phyloP scores from a whole-genome alignment of 2,113 vertebrate species.

The Orycteropus afer region DNA sequence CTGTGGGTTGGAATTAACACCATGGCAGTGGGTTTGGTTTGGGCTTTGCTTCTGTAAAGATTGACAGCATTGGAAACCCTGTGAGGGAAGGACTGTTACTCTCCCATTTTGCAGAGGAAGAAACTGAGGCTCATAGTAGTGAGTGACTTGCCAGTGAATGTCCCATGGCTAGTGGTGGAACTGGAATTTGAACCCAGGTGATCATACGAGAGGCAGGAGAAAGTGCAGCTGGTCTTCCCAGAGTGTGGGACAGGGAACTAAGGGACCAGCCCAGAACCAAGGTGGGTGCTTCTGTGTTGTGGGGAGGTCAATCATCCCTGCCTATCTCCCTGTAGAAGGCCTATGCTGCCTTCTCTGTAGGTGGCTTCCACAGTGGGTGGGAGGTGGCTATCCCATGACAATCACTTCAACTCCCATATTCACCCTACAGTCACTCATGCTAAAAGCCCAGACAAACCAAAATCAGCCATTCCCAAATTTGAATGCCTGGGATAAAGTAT shows the following conservation, averaged over 20 bases:
- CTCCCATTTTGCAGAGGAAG: background rate
- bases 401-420: background rate
- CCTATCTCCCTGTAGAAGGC: background rate
- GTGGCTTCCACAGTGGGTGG: background rate
- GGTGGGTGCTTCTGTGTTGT: rapidly evolving
- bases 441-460: background rate
- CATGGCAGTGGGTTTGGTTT: too few relatives aligned
- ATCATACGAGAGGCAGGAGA: background rate
- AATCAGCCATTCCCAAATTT: background rate
- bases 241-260: background rate
- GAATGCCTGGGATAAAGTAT: background rate
- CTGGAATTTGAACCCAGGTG: background rate
- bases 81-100: background rate
- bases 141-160: background rate
- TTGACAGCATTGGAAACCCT: too few relatives aligned
- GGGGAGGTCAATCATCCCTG: background rate
- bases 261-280: background rate
- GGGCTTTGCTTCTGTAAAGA: too few relatives aligned
- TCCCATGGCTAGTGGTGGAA: background rate
- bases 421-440: background rate
- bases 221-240: background rate
- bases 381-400: background rate
- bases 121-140: background rate
- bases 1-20: too few relatives aligned
- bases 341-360: background rate